Percentiles rank a stretch among this genome's conserved stretches.
These are phyloP conservation scores for Gobio occitaniae DNA, from an alignment of 2,797 vertebrate genomes.

Conservation along the genomic window DNA sequence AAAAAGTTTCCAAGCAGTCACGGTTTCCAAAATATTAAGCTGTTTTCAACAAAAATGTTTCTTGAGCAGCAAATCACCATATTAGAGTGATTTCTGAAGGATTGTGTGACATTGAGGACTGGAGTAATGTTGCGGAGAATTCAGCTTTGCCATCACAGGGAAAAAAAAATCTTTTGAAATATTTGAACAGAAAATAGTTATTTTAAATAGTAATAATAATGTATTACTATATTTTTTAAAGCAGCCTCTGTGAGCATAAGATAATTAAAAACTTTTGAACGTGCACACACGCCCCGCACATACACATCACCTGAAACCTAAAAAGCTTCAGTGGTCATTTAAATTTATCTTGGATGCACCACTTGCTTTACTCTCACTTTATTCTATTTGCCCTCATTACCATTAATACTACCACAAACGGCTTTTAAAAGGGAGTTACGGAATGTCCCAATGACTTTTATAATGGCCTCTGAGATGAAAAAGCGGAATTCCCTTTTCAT, in stretches of 20 bases:
- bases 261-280: neutral
- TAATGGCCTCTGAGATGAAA: slow-evolving; percentile 1
- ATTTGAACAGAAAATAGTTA: neutral
- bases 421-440: neutral
- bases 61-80: neutral
- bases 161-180: neutral
- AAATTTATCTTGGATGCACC: neutral
- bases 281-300: neutral
- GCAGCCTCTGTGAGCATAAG: neutral
- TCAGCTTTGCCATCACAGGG: neutral
- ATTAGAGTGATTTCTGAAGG: neutral
- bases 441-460: slow-evolving; percentile 2
- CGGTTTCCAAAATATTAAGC: neutral
- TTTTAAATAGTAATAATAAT: neutral
- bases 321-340: no score
- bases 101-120: neutral
- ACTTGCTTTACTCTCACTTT: neutral
- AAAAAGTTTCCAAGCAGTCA: neutral
- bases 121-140: neutral
- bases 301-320: neutral
- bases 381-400: neutral
- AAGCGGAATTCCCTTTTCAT: slow-evolving; percentile 35
- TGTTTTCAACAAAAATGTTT: neutral
- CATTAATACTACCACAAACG: neutral
- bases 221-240: neutral